Percentiles rank a stretch among this genome's conserved stretches.
phyloP scores from a whole-genome alignment of 2,888 invertebrate species.

The Phengaris arion region DNA sequence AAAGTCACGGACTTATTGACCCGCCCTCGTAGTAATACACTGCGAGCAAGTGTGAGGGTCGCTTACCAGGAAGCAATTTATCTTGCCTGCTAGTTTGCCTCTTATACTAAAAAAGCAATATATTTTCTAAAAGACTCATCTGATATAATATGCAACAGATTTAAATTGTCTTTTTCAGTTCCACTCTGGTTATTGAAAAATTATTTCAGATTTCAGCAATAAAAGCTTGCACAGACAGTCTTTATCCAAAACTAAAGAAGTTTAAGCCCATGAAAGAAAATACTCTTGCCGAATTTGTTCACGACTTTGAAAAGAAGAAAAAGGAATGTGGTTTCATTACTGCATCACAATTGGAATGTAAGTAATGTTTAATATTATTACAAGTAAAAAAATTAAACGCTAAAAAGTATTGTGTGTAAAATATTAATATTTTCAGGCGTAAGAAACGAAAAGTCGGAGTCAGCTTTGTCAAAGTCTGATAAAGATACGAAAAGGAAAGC shows the following conservation, averaged over 20 bases:
- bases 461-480: conserved; percentile 65
- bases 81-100: too few relatives aligned
- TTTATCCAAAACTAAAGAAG: conserved; percentile 77
- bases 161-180: too few relatives aligned
- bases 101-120: conserved; percentile 2
- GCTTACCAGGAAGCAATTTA: too few relatives aligned
- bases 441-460: conserved; percentile 48
- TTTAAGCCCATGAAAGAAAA: conserved; percentile 77
- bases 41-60: too few relatives aligned
- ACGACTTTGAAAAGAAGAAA: conserved; percentile 66
- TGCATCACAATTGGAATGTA: conserved; percentile 60
- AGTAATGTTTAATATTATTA: conserved; percentile 23
- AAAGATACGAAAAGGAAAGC: conserved; percentile 69
- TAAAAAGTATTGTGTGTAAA: neutral
- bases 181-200: too few relatives aligned
- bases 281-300: conserved; percentile 69
- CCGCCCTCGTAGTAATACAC: too few relatives aligned
- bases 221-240: conserved; percentile 73
- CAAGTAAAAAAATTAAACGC: neutral
- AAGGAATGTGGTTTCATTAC: conserved; percentile 57
- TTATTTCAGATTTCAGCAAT: conserved; percentile 80
- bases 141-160: too few relatives aligned
- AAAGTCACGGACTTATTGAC: too few relatives aligned
- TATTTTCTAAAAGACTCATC: too few relatives aligned
- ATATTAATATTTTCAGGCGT: conserved; percentile 43